phyloP scores from a whole-genome alignment of 2,113 vertebrate species.

The Leptosomus discolor region DNA sequence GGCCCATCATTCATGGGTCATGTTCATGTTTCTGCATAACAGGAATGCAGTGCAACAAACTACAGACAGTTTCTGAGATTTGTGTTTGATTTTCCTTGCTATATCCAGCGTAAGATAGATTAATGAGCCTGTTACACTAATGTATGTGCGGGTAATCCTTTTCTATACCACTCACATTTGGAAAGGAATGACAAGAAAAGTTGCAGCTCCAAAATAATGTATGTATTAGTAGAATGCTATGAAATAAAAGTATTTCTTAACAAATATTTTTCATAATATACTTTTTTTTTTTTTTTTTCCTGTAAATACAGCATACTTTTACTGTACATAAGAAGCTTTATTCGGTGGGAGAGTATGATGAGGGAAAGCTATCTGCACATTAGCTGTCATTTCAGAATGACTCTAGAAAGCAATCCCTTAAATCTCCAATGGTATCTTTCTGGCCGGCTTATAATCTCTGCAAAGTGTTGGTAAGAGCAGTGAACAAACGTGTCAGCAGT shows the following conservation, averaged over 20 bases:
- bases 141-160: neutral
- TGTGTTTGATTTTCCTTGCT: neutral
- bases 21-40: neutral
- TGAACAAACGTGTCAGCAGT: constrained; percentile 29
- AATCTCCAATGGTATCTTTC: constrained; percentile 18
- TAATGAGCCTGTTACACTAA: neutral
- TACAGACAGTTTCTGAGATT: neutral
- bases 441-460: constrained; percentile 35
- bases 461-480: constrained; percentile 4
- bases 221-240: neutral
- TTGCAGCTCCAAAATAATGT: neutral
- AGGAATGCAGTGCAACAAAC: neutral
- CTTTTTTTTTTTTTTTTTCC: neutral
- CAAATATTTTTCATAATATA: neutral
- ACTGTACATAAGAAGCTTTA: neutral
- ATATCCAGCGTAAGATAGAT: neutral
- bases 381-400: constrained; percentile 38
- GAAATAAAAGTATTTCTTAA: neutral
- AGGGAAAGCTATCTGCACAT: neutral
- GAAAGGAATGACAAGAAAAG: neutral
- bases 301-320: neutral
- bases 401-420: constrained; percentile 30
- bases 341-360: neutral
- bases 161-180: neutral
- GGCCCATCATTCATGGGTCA: neutral